A percentile compares a stretch with the other conserved stretches of the same genome.
Conservation (phyloP, 2,797 vertebrate genomes). For the Platyrinchus mystaceus region DNA sequence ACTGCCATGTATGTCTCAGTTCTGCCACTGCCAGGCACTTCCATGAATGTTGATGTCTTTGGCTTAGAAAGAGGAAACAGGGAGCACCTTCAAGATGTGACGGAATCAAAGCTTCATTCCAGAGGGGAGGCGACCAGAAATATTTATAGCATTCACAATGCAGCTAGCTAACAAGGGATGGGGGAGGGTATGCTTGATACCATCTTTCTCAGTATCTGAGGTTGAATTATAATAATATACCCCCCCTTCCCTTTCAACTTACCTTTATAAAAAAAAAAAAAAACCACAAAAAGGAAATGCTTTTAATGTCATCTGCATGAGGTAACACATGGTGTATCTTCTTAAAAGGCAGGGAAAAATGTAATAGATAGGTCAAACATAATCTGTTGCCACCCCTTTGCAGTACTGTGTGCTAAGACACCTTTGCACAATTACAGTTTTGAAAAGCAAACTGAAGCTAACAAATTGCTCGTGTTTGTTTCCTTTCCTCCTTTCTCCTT, state of each 20-base stretch:
- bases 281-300: neutral
- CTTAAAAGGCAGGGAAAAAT: neutral
- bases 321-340: neutral
- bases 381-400: neutral
- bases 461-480: neutral
- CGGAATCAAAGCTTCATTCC: neutral
- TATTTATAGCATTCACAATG: neutral
- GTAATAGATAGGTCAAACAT: neutral
- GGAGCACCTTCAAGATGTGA: neutral
- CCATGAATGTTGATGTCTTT: conserved; percentile 1
- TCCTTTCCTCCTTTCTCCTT: neutral
- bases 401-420: neutral
- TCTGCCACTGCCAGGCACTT: neutral
- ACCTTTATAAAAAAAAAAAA: neutral
- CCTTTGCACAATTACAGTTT: neutral
- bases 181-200: neutral
- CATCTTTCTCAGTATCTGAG: neutral
- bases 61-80: neutral
- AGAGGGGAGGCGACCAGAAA: neutral
- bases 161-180: neutral
- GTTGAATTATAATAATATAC: neutral
- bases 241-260: neutral
- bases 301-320: neutral
- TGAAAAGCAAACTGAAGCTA: neutral
- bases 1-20: neutral